Conservation (phyloP, 2,888 invertebrate genomes). For the Schrankia costaestrigalis region DNA sequence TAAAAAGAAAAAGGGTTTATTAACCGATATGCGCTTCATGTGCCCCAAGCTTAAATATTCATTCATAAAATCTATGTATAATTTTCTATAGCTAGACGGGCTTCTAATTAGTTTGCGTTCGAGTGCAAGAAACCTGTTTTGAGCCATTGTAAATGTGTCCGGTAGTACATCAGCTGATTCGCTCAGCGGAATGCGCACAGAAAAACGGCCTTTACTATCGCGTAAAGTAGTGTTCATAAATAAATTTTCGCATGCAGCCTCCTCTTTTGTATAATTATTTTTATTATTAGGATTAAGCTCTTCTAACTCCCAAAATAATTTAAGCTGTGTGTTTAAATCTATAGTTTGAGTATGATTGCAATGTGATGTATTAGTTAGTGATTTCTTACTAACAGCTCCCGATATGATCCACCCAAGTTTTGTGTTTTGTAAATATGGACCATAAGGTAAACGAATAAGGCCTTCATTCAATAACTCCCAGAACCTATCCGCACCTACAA, state of each 20-base stretch:
- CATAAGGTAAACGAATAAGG: slow-evolving; percentile 1
- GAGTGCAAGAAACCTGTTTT: slow-evolving; percentile 10
- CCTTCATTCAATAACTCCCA: slow-evolving; percentile 3
- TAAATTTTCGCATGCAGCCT: slow-evolving; percentile 6
- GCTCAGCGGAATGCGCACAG: slow-evolving; percentile 2
- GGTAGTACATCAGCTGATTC: slow-evolving; percentile 3
- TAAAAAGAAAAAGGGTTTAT: slow-evolving; percentile 4
- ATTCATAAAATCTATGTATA: slow-evolving; percentile 4
- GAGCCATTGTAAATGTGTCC: slow-evolving; percentile 6
- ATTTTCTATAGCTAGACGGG: slow-evolving; percentile 3
- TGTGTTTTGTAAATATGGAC: slow-evolving; percentile 10
- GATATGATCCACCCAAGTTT: slow-evolving; percentile 8
- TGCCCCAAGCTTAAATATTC: slow-evolving; percentile 3
- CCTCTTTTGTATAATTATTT: not conserved
- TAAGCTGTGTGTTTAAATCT: slow-evolving; percentile 1
- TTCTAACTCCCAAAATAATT: slow-evolving; percentile 12
- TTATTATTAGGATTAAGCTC: not conserved
- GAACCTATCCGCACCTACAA: slow-evolving; percentile 4
- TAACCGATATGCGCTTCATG: not conserved
- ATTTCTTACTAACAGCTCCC: slow-evolving; percentile 1
- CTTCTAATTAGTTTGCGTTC: slow-evolving; percentile 9
- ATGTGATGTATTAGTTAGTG: not conserved
- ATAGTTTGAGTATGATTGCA: slow-evolving; percentile 8
- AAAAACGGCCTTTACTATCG: slow-evolving; percentile 1
- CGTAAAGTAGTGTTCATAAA: slow-evolving; percentile 1